Evolutionary conservation across 2,797 vertebrate genomes (phyloP).

Genomic region (Enteromius unitaeniatus): DNA sequence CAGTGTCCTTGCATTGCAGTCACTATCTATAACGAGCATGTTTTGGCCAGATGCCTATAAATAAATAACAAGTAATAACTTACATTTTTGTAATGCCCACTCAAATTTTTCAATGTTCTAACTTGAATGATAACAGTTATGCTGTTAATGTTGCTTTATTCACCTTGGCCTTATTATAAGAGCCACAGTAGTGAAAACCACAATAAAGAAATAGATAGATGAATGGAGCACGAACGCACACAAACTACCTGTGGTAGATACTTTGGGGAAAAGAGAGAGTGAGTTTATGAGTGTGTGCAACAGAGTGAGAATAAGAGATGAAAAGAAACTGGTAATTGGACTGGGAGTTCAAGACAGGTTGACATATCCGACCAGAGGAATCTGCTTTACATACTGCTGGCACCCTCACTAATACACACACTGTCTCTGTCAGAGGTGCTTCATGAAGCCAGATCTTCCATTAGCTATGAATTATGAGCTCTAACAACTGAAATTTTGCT

Average conservation of each 20-base stretch:
- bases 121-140: neutral
- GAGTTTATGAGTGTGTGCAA: slow-evolving; percentile 52
- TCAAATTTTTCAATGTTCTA: neutral
- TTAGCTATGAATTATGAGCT: slow-evolving; percentile 60
- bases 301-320: slow-evolving; percentile 61
- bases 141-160: neutral
- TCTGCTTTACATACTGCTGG: slow-evolving; percentile 59
- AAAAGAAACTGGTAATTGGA: slow-evolving; percentile 65
- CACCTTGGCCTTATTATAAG: neutral
- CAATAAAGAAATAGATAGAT: neutral
- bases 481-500: slow-evolving; percentile 43
- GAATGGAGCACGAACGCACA: neutral
- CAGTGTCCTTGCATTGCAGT: neutral
- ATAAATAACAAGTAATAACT: neutral
- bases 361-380: slow-evolving; percentile 61
- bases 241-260: slow-evolving; percentile 21
- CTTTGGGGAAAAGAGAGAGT: slow-evolving; percentile 24
- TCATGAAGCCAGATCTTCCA: slow-evolving; percentile 50
- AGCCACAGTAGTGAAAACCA: neutral
- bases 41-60: neutral
- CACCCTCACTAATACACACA: slow-evolving; percentile 9
- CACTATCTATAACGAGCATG: neutral
- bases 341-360: slow-evolving; percentile 62
- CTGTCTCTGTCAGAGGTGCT: slow-evolving; percentile 41
- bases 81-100: neutral